phyloP scores from a whole-genome alignment of 2,113 vertebrate species.

The Pseudolaguvia tuberculata region DNA sequence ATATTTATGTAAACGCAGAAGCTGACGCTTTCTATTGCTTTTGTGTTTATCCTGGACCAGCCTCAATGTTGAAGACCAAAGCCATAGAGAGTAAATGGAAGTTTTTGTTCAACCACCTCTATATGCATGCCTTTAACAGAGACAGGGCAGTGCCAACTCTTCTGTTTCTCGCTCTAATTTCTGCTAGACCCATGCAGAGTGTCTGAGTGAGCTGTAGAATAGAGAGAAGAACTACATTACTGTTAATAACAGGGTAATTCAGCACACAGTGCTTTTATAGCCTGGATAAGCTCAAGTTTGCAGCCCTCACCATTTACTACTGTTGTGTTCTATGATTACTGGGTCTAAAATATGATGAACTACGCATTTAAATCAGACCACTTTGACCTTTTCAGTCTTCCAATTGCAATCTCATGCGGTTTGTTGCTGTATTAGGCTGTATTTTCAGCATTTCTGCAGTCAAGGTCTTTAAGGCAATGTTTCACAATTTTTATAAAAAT shows the following conservation, averaged over 20 bases:
- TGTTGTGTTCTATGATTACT: conserved; percentile 60
- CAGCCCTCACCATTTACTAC: conserved; percentile 49
- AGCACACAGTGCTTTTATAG: conserved; percentile 63
- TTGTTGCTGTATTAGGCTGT: background rate
- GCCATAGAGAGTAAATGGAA: conserved; percentile 56
- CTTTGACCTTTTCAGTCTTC: conserved; percentile 55
- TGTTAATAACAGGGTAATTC: conserved; percentile 66
- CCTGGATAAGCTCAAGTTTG: conserved; percentile 57
- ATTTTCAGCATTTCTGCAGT: background rate
- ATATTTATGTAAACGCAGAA: conserved; percentile 67
- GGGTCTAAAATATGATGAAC: conserved; percentile 54
- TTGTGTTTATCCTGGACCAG: conserved; percentile 63
- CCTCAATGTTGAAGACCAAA: conserved; percentile 49
- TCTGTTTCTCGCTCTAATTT: conserved; percentile 19
- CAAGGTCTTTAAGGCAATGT: background rate
- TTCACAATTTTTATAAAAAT: background rate
- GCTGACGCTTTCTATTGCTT: conserved; percentile 56
- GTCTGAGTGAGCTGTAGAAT: conserved; percentile 60
- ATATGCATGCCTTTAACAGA: conserved; percentile 57
- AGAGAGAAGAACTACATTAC: conserved; percentile 44
- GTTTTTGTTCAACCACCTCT: conserved; percentile 59
- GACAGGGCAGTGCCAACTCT: conserved; percentile 59
- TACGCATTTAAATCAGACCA: conserved; percentile 42
- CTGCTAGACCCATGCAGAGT: conserved; percentile 62
- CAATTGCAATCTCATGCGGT: conserved; percentile 37